Conservation (phyloP, 2,113 vertebrate species). For the Riparia riparia region DNA sequence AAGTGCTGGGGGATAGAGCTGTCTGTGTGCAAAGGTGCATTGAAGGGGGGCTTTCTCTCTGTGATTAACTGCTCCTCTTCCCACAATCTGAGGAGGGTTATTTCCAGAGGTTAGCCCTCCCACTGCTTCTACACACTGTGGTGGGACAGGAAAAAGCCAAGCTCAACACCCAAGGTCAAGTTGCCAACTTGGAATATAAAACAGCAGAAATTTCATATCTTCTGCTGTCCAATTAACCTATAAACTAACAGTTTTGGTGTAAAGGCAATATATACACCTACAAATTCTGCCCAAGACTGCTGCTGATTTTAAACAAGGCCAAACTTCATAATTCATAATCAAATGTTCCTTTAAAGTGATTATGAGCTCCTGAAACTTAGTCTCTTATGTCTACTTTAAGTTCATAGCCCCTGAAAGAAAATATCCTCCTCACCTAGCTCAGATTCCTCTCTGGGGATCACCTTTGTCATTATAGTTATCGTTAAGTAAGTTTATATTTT, state of each 20-base stretch:
- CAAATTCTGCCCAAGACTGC: neutral
- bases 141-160: neutral
- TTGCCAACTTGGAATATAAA: neutral
- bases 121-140: neutral
- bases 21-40: neutral
- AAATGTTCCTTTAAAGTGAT: neutral
- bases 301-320: neutral
- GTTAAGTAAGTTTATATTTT: neutral
- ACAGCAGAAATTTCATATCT: neutral
- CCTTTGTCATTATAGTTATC: neutral
- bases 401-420: neutral
- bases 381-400: neutral
- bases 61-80: neutral
- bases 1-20: neutral
- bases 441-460: neutral
- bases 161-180: neutral
- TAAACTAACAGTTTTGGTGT: neutral
- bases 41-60: neutral
- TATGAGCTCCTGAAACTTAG: neutral
- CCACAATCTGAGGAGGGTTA: neutral
- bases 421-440: neutral
- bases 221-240: neutral
- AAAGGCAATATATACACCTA: neutral
- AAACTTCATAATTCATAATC: neutral
- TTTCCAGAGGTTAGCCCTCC: neutral